phyloP scores from a whole-genome alignment of 2,113 vertebrate genomes.

The Callionymus lyra region DNA sequence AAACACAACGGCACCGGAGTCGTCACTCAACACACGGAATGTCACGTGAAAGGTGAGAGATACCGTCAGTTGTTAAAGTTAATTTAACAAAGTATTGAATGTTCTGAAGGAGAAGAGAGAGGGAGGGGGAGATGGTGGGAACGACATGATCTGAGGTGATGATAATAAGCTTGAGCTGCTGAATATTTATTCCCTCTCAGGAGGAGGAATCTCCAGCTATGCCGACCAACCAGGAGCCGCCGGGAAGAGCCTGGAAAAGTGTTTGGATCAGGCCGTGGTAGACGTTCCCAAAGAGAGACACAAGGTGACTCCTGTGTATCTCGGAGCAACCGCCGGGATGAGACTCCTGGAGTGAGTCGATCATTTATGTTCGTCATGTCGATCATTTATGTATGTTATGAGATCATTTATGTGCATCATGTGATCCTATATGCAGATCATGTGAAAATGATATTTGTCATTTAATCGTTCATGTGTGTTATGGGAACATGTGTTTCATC shows the following conservation, averaged over 20 bases:
- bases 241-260: constrained; percentile 51
- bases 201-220: constrained; percentile 67
- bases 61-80: too few relatives aligned
- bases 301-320: constrained; percentile 62
- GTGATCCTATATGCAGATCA: too few relatives aligned
- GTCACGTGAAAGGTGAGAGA: constrained; percentile 67
- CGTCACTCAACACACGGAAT: constrained; percentile 75
- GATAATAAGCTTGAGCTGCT: too few relatives aligned
- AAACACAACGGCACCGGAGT: constrained; percentile 81
- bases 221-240: constrained; percentile 45
- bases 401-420: too few relatives aligned
- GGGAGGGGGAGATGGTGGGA: too few relatives aligned
- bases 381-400: background rate
- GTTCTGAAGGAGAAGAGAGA: too few relatives aligned
- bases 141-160: too few relatives aligned
- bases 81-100: too few relatives aligned
- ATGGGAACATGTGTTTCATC: too few relatives aligned
- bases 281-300: constrained; percentile 65
- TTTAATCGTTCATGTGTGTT: too few relatives aligned
- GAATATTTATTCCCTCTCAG: constrained; percentile 14
- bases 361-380: too few relatives aligned
- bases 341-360: constrained; percentile 75
- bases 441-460: too few relatives aligned
- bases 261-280: constrained; percentile 64
- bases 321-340: constrained; percentile 85